Evolutionary conservation across 1,140 invertebrate genomes (phyloP).

Genomic region (Lethocerus indicus): DNA sequence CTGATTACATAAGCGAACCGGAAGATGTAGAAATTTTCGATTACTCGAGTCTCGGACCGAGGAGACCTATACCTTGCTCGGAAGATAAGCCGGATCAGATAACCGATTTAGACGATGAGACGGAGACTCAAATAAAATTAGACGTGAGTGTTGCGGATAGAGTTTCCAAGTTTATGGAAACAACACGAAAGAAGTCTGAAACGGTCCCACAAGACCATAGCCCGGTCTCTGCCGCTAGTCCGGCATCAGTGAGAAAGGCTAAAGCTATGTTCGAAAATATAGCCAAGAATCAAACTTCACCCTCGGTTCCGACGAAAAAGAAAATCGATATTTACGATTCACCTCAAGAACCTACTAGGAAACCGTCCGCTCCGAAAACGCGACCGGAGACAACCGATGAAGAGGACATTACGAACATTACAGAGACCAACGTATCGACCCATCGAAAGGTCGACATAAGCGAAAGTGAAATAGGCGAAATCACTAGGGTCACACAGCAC

Average conservation of each 20-base stretch:
- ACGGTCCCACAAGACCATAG: slow-evolving; percentile 17
- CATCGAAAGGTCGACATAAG: not conserved
- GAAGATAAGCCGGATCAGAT: slow-evolving; percentile 23
- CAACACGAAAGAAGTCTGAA: slow-evolving; percentile 34
- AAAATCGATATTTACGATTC: slow-evolving; percentile 26
- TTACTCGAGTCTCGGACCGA: slow-evolving; percentile 16
- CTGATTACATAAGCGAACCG: slow-evolving; percentile 49
- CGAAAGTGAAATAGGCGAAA: slow-evolving; percentile 1
- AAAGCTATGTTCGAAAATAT: slow-evolving; percentile 46
- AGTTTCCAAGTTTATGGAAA: slow-evolving; percentile 30
- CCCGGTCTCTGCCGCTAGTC: not conserved
- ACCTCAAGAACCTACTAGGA: not conserved
- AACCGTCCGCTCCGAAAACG: not conserved
- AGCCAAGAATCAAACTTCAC: slow-evolving; percentile 23
- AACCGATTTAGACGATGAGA: slow-evolving; percentile 21
- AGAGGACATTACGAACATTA: not conserved
- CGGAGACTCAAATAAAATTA: slow-evolving; percentile 20
- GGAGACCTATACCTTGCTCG: slow-evolving; percentile 1
- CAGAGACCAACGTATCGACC: not conserved
- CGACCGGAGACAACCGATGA: not conserved
- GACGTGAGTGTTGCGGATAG: slow-evolving; percentile 33
- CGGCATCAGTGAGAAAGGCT: slow-evolving; percentile 39
- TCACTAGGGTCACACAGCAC: no score
- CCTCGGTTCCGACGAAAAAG: slow-evolving; percentile 21
- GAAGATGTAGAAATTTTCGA: slow-evolving; percentile 30